A percentile compares a stretch with the other conserved stretches of the same genome.
phyloP scores from a whole-genome alignment of 2,888 invertebrate genomes.

The Sinopyrophorus schimmeli region DNA sequence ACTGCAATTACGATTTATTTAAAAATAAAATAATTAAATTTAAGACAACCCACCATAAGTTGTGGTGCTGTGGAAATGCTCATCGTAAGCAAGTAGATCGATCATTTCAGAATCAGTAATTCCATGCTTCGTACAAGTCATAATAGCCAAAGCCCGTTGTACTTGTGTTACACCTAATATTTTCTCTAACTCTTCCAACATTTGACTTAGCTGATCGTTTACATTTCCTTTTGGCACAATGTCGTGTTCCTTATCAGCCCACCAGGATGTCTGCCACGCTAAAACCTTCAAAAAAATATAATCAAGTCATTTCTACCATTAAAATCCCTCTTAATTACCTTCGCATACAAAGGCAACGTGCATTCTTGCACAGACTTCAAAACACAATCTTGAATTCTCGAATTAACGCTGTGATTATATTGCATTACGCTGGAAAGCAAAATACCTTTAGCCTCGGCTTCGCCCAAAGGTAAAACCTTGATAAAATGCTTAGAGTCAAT shows the following conservation, averaged over 20 bases:
- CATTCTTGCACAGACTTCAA: conserved; percentile 65
- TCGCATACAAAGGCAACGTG: conserved; percentile 70
- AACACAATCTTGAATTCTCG: conserved; percentile 62
- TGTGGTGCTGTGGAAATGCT: conserved; percentile 64
- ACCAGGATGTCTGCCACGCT: conserved; percentile 66
- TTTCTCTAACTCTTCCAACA: conserved; percentile 70
- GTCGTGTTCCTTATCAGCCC: conserved; percentile 61
- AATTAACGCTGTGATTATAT: conserved; percentile 64
- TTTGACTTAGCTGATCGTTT: conserved; percentile 65
- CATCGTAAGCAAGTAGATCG: conserved; percentile 68
- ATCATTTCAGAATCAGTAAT: conserved; percentile 81
- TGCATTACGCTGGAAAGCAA: conserved; percentile 61
- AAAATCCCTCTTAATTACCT: conserved; percentile 58
- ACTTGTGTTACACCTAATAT: conserved; percentile 69
- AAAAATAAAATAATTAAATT: not conserved
- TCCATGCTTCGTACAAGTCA: conserved; percentile 76
- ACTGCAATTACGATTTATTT: conserved; percentile 52
- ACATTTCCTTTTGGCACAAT: conserved; percentile 61
- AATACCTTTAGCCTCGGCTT: conserved; percentile 59
- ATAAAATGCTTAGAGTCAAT: conserved; percentile 48
- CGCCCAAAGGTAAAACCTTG: conserved; percentile 58
- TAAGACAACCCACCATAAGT: conserved; percentile 62
- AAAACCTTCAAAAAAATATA: conserved; percentile 57
- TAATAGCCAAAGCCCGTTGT: conserved; percentile 69
- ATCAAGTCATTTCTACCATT: not conserved